phyloP scores from a whole-genome alignment of 2,113 vertebrate genomes.

The Erythrolamprus reginae region DNA sequence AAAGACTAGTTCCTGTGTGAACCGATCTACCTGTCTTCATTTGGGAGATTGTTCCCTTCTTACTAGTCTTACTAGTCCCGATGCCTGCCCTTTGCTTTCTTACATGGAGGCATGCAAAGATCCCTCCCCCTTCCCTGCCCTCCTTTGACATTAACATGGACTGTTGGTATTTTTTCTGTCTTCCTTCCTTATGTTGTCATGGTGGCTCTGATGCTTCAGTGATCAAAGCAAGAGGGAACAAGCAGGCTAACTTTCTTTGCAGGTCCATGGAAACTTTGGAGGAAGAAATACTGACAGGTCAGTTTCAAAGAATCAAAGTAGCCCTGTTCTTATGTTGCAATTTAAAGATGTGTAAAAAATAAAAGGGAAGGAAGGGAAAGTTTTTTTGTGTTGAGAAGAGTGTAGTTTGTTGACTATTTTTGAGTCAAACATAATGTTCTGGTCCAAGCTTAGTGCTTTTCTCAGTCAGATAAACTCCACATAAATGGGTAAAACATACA shows the following conservation, averaged over 20 bases:
- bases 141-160: neutral
- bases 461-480: too few relatives aligned
- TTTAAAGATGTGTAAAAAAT: neutral
- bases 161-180: neutral
- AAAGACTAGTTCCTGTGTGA: neutral
- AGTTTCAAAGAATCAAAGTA: neutral
- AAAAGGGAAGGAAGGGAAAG: neutral
- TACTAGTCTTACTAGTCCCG: neutral
- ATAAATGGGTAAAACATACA: too few relatives aligned
- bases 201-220: neutral
- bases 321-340: neutral
- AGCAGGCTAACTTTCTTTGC: neutral
- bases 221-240: neutral
- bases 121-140: neutral
- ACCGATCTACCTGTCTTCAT: neutral
- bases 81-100: neutral
- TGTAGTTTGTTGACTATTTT: neutral
- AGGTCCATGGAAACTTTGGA: neutral
- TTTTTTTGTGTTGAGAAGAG: neutral
- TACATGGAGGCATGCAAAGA: neutral
- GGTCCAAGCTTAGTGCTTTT: too few relatives aligned
- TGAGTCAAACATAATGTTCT: too few relatives aligned
- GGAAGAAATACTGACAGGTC: neutral
- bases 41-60: neutral
- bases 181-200: neutral